A percentile compares a stretch with the other conserved stretches of the same genome.
These are phyloP conservation scores for Alectura lathami DNA, from an alignment of 2,113 vertebrate genomes.

Conservation along the genomic window DNA sequence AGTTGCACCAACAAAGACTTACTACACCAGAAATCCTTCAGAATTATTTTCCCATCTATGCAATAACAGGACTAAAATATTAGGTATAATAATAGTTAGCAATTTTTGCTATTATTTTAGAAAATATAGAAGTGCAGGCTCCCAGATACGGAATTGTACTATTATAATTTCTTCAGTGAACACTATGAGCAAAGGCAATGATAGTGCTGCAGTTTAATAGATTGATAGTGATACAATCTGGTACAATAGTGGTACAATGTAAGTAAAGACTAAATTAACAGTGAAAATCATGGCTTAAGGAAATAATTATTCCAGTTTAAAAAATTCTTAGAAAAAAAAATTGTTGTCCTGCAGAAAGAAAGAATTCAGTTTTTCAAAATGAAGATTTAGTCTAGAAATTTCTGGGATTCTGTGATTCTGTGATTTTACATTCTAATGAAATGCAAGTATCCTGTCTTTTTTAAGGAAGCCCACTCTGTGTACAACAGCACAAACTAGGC, in stretches of 20 bases:
- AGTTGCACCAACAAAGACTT: neutral
- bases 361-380: neutral
- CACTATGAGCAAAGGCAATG: rapidly evolving
- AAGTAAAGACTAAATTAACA: neutral
- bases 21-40: neutral
- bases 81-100: neutral
- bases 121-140: neutral
- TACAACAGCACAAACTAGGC: neutral
- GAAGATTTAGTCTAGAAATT: neutral
- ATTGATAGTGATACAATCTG: neutral
- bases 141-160: neutral
- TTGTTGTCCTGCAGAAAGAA: neutral
- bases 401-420: no score
- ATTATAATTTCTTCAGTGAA: neutral
- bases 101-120: neutral
- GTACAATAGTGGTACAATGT: rapidly evolving
- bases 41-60: neutral
- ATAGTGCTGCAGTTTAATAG: neutral
- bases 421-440: neutral
- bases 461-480: neutral
- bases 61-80: neutral
- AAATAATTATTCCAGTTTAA: neutral
- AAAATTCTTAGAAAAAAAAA: neutral
- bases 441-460: neutral
- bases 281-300: neutral